Evolutionary conservation across 1,140 invertebrate species (phyloP), one percentile per base, ranked within the genome.

Genomic region (Lethocerus indicus): DNA sequence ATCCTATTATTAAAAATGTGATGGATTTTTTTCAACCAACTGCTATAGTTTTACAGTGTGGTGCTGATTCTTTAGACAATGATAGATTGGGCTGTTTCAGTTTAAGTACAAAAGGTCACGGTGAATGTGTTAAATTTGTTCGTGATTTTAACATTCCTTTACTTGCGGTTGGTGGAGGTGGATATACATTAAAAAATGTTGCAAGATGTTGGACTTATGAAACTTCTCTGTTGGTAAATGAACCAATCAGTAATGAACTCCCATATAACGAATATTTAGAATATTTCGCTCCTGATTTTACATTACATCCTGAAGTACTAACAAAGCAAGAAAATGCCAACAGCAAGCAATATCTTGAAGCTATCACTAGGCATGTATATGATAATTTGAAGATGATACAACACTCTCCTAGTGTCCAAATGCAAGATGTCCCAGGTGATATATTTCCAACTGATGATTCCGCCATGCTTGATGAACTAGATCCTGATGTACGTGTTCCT

Each of bases 181-280:
- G 93, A 52, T 99, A 99, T 61, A 98, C 94, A 0, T 69, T 98
- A 5, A 72, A 92, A 45, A 99, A 99, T 64, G 96, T 99, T 1
- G 94, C 95, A 0, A 71, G 96, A 37, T 98, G 93, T 63, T 99
- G 96, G 96, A 95, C 95, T 0, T 95, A 97, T 58, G 96, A 99
- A 67, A 99, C 96, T 0, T 94, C 92, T 0, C 67, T 98, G 2
- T 67, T 96, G 0, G 75, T 93, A 0, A 89, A 94, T 59, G 84
- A 93, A 60, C 76, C 81, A 37, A 92, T 97, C 25, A 83, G 80
- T 32, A 91, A 92, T 60, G 89, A 94, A 60, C 66, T 96, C 25
- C 91, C 91, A 0, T 87, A 90, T 57, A 90, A 82, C 9, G 90
- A 95, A 63, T 97, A 96, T 61, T 73, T 92, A 29, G 89, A 94